phyloP scores from a whole-genome alignment of 1,140 invertebrate species.

The Manduca sexta region DNA sequence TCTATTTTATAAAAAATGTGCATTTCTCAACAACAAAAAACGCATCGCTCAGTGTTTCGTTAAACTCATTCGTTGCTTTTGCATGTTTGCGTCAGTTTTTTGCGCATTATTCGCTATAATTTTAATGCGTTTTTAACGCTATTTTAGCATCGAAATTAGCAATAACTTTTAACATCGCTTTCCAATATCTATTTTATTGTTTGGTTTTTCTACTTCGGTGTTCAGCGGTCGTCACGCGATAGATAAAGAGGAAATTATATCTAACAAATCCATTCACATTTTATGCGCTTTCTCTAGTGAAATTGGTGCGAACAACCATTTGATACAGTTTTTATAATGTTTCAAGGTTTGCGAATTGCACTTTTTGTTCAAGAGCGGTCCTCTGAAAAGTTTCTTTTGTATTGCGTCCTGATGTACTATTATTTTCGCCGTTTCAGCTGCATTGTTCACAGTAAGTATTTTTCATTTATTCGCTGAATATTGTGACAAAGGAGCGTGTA shows the following conservation, averaged over 20 bases:
- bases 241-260: slow-evolving; percentile 3
- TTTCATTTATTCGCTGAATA: too few species aligned
- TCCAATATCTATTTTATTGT: not conserved
- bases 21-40: too few species aligned
- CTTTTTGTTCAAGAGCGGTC: slow-evolving; percentile 2
- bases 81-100: too few species aligned
- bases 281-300: slow-evolving; percentile 14
- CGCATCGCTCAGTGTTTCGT: too few species aligned
- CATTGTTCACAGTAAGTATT: too few species aligned
- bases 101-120: too few species aligned
- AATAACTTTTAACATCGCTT: not conserved
- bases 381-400: slow-evolving; percentile 7
- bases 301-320: slow-evolving; percentile 6
- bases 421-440: too few species aligned
- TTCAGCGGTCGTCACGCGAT: slow-evolving; percentile 2
- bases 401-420: not conserved
- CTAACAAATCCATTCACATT: slow-evolving; percentile 12
- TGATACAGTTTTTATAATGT: slow-evolving; percentile 12
- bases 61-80: too few species aligned
- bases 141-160: too few species aligned
- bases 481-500: slow-evolving; percentile 2
- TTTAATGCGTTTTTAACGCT: too few species aligned
- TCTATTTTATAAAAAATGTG: too few species aligned
- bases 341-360: slow-evolving; percentile 1
- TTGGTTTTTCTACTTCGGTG: not conserved